These are phyloP conservation scores for Calyptommatus sinebrachiatus DNA, from an alignment of 2,113 vertebrate genomes.

Conservation along the genomic window DNA sequence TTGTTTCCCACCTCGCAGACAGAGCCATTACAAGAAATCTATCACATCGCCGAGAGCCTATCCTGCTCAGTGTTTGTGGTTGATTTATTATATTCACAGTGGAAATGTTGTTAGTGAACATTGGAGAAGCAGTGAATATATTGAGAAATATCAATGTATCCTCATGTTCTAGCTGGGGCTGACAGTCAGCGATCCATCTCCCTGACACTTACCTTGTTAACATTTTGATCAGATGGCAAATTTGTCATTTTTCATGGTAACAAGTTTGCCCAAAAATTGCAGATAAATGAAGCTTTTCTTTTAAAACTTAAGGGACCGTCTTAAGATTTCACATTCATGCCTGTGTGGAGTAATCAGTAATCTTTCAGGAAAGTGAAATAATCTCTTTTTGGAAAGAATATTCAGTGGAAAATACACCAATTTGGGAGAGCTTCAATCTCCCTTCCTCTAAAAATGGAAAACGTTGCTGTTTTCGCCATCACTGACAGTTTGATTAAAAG, in stretches of 20 bases:
- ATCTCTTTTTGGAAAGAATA: constrained; percentile 70
- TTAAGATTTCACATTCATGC: constrained; percentile 44
- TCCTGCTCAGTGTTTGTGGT: constrained; percentile 77
- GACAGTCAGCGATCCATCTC: constrained; percentile 90
- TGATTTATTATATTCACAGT: constrained; percentile 84
- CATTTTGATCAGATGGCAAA: constrained; percentile 90
- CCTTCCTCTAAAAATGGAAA: constrained; percentile 70
- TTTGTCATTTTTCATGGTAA: constrained; percentile 86
- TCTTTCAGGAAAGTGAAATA: constrained; percentile 73
- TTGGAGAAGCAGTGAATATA: constrained; percentile 81
- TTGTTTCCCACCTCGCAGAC: constrained; percentile 77
- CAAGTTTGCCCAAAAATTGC: constrained; percentile 78
- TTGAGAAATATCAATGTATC: constrained; percentile 91
- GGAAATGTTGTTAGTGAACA: constrained; percentile 85
- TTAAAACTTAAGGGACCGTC: constrained; percentile 43
- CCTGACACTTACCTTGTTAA: constrained; percentile 92
- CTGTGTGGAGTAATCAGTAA: constrained; percentile 70
- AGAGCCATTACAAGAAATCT: constrained; percentile 71
- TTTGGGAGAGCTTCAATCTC: constrained; percentile 67
- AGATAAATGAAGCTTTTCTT: constrained; percentile 68
- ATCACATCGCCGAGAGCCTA: constrained; percentile 75
- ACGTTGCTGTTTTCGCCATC: constrained; percentile 49
- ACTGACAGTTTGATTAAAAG: constrained; percentile 70
- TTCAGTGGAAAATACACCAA: constrained; percentile 59
- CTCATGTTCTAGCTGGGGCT: constrained; percentile 81